Percentiles rank a stretch among this genome's conserved stretches.
These are phyloP conservation scores for Eudyptes chrysolophus DNA, from an alignment of 2,113 vertebrate genomes.

Conservation along the genomic window DNA sequence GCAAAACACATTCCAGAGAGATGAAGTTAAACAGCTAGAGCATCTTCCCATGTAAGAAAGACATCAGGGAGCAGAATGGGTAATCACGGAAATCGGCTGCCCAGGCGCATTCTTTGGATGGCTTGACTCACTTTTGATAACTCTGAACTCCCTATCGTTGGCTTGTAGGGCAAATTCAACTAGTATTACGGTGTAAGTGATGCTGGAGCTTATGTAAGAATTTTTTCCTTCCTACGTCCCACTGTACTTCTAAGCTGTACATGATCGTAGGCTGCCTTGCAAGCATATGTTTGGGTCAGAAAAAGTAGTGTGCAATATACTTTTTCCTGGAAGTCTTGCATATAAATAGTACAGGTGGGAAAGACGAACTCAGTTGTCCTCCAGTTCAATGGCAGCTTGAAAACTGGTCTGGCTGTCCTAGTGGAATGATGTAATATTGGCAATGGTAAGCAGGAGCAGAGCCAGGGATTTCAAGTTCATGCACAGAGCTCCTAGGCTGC, in stretches of 20 bases:
- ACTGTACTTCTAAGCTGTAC: neutral
- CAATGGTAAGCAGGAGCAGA: neutral
- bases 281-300: neutral
- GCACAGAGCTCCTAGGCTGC: neutral
- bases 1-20: slow-evolving; percentile 60
- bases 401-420: neutral
- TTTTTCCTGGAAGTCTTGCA: neutral
- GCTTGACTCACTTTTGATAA: neutral
- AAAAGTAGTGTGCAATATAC: neutral
- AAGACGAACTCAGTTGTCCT: neutral
- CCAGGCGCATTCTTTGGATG: neutral
- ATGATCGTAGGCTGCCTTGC: neutral
- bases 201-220: neutral
- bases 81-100: neutral
- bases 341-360: neutral
- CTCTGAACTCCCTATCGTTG: neutral
- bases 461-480: neutral
- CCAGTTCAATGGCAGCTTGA: neutral
- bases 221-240: neutral
- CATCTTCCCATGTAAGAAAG: neutral
- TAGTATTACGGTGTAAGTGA: neutral
- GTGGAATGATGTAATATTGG: neutral
- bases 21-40: neutral
- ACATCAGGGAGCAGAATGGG: neutral
- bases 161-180: neutral